Base-by-base conservation (phyloP, 2,888 invertebrate species). In the Protonemura montana region DNA sequence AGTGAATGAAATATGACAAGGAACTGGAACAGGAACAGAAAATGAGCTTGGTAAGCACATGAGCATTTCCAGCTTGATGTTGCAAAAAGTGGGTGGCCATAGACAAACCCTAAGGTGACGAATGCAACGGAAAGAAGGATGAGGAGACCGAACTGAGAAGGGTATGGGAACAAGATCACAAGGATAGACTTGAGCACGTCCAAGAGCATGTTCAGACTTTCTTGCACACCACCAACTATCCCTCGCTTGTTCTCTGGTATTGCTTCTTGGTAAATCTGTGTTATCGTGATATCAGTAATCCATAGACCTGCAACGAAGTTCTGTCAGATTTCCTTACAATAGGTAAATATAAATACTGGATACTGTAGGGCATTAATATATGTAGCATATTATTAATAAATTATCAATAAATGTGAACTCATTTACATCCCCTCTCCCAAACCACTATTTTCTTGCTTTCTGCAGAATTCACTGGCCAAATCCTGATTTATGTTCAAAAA, bases 201-300 rank as follows among this genome's bases (percentile, higher is more conserved):
- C 90, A 93, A 90, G n/a, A 91, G 88, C 89, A 91, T 91, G 89
- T 93, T 93, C n/a, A 93, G 89, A 0, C 92, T 92, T 85, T 89
- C 90, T 88, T 93, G 93, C 0, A 93, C 92, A 0, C 93, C 93
- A 87, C 91, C 91, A n/a, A 93, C 91, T 6, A 91, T 90, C 5
- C 93, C 93, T 28, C 93, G 89, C 88, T 92, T 91, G 1, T 89
- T 87, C 87, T 93, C 92, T 5, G 88, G 89, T 0, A 93, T 92
- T 21, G 89, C 89, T 89, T 93, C 92, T 89, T 93, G 91, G 87
- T 93, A 90, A 28, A 92, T 89, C 89, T 93, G 93, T 25, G 91
- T 92, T 26, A 93, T 91, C 0, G 92, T 90, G 86, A 93, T 89
- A 89, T 93, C 93, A 0, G 92, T 91, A 86, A 92, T 90, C 93